Evolutionary conservation across 2,113 vertebrate species (phyloP).

Genomic region (Lipotes vexillifer): DNA sequence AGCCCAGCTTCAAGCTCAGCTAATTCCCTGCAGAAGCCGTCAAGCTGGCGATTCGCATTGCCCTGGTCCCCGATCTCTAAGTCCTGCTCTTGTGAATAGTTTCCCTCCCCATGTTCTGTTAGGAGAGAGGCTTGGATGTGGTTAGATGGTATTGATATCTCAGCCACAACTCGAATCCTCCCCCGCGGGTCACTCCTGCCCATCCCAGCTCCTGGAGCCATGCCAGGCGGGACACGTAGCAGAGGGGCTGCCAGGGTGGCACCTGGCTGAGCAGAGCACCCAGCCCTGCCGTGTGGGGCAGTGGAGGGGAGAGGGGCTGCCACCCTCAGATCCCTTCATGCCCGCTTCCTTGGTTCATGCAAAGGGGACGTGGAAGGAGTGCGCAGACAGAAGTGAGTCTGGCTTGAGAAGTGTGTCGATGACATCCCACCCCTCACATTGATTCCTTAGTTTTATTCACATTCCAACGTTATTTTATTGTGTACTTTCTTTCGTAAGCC

Average conservation of each 20-base stretch:
- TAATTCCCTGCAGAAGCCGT: background rate
- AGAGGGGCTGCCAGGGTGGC: background rate
- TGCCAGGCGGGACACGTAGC: background rate
- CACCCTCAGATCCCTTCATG: background rate
- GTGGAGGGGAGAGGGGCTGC: background rate
- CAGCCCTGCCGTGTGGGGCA: too few relatives aligned
- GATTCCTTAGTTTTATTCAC: background rate
- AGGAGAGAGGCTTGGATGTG: background rate
- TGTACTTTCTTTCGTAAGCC: background rate
- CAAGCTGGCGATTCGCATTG: accelerated
- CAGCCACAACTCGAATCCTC: background rate
- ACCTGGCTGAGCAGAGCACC: background rate
- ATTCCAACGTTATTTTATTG: background rate
- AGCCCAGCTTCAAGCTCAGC: background rate
- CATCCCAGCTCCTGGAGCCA: background rate
- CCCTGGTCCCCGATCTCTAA: background rate
- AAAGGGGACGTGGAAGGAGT: background rate
- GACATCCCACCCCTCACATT: background rate
- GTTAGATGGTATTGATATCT: background rate
- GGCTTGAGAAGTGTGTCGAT: background rate
- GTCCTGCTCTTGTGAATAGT: background rate
- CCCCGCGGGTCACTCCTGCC: too few relatives aligned
- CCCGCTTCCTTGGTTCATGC: accelerated
- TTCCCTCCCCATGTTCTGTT: background rate
- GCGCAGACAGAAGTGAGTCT: background rate